phyloP scores from a whole-genome alignment of 1,140 invertebrate genomes.

The Agrilus planipennis region DNA sequence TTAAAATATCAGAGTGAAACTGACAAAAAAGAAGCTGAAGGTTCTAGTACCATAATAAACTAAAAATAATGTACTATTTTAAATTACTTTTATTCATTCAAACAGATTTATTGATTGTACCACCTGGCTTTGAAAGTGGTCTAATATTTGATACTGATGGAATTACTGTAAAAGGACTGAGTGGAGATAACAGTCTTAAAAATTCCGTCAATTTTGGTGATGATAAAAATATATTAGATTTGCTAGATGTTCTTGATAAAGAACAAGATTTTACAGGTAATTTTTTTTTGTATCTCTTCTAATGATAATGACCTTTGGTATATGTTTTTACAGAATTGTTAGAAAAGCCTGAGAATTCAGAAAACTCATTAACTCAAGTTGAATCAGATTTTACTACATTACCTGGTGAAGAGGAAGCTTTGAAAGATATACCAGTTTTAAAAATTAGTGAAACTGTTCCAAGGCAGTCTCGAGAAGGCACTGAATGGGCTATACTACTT shows the following conservation, averaged over 20 bases:
- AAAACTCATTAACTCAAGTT: too few relatives aligned
- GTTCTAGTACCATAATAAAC: too few relatives aligned
- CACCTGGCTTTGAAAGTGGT: conserved; percentile 51
- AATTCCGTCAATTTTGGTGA: conserved; percentile 4
- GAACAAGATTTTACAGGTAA: conserved; percentile 23
- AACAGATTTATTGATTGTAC: conserved; percentile 47
- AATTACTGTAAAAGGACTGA: conserved; percentile 28
- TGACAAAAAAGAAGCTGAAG: too few relatives aligned
- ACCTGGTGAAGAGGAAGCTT: conserved; percentile 24
- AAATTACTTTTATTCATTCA: too few relatives aligned
- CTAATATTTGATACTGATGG: conserved; percentile 41
- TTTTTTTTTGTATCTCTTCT: neutral
- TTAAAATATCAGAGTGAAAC: conserved; percentile 9
- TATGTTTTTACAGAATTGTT: neutral
- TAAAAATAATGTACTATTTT: too few relatives aligned
- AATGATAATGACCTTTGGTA: neutral
- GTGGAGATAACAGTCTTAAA: conserved; percentile 2
- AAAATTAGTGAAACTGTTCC: conserved; percentile 11
- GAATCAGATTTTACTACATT: too few relatives aligned
- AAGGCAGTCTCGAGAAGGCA: conserved; percentile 29
- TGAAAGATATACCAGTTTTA: conserved; percentile 22
- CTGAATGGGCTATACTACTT: conserved; percentile 78
- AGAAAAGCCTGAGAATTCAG: too few relatives aligned
- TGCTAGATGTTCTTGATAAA: conserved; percentile 24
- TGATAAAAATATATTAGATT: conserved; percentile 31